Base-by-base conservation (phyloP, 2,888 invertebrate species). In the Mythimna impura region DNA sequence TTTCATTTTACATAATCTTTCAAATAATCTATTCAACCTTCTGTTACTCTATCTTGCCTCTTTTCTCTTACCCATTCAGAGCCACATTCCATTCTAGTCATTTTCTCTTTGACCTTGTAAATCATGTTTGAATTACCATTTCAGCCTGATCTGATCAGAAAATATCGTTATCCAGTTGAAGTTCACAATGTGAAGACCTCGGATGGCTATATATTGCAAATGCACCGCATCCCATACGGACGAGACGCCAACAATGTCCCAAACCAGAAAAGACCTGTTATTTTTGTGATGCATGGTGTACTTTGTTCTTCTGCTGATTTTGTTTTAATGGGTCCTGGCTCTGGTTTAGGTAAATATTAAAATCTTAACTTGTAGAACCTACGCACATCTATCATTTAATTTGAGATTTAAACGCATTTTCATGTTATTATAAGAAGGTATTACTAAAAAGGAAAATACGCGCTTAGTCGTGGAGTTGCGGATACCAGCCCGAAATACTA, bases 151-250 rank as follows among this genome's bases (percentile, higher is more conserved):
- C 89, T 97, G 25, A 93, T 97, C 0, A 87, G 87, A 17, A 97
- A 97, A 84, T 97, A 97, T 87, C 96, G 97, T 0, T 98, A 98
- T 89, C 96, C 97, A 0, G 89, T 96, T 0, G 97, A 98, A 91
- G 95, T 94, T 17, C 97, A 98, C 89, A 89, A 89, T 4, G 97
- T 97, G 0, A 93, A 92, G 5, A 99, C 99, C 0, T 90, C 95
- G 6, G 99, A 99, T 94, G 98, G 98, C 2, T 99, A 98, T 88
- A 97, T 98, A 22, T 93, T 99, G 80, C 96, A 97, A 73, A 83
- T 98, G 87, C 98, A 98, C 89, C 96, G 98, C 54, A 98, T 99
- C 60, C 96, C 97, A 0, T 96, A 96, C 47, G 96, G 96, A 1
- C 94, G 95, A 5, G 94, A 95, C n/a, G 92, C 78, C 10, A 89